Conservation (phyloP, 2,888 invertebrate genomes). For the Agrilus cyanescens region DNA sequence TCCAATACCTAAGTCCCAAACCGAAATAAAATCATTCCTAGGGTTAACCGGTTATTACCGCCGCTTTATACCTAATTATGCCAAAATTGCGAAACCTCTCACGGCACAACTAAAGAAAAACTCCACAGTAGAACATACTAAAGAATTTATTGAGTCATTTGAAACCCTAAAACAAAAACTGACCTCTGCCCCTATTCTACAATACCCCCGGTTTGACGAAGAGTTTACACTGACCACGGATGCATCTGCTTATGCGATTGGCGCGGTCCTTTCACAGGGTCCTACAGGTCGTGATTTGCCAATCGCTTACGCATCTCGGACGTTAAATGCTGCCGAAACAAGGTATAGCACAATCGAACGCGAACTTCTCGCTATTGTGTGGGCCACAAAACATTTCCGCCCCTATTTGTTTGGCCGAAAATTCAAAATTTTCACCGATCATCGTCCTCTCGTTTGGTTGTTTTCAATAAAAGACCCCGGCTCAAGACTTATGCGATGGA, state of each 20-base stretch:
- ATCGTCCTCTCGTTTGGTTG: slow-evolving; percentile 21
- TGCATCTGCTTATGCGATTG: slow-evolving; percentile 18
- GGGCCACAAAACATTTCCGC: slow-evolving; percentile 11
- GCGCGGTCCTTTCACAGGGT: slow-evolving; percentile 20
- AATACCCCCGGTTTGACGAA: slow-evolving; percentile 21
- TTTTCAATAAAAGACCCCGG: slow-evolving; percentile 22
- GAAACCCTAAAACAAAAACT: slow-evolving; percentile 10
- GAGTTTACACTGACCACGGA: slow-evolving; percentile 21
- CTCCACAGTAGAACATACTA: slow-evolving; percentile 9
- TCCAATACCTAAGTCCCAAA: slow-evolving; percentile 17
- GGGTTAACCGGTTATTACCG: slow-evolving; percentile 14
- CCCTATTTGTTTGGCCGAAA: slow-evolving; percentile 12
- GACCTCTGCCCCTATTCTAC: slow-evolving; percentile 12
- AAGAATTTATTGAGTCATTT: slow-evolving; percentile 7
- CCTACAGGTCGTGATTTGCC: slow-evolving; percentile 14
- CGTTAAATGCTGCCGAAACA: slow-evolving; percentile 14
- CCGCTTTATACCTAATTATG: slow-evolving; percentile 11
- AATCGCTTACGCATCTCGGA: slow-evolving; percentile 22
- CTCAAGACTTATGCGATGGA: slow-evolving; percentile 20
- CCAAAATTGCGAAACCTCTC: slow-evolving; percentile 12
- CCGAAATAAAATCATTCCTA: slow-evolving; percentile 21
- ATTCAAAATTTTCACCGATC: slow-evolving; percentile 24
- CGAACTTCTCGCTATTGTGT: slow-evolving; percentile 12
- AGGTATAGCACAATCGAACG: slow-evolving; percentile 10
- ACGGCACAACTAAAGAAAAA: slow-evolving; percentile 14